Evolutionary conservation across 2,113 vertebrate species (phyloP), one percentile per base, ranked within the genome.

Genomic region (Edolisoma coerulescens): DNA sequence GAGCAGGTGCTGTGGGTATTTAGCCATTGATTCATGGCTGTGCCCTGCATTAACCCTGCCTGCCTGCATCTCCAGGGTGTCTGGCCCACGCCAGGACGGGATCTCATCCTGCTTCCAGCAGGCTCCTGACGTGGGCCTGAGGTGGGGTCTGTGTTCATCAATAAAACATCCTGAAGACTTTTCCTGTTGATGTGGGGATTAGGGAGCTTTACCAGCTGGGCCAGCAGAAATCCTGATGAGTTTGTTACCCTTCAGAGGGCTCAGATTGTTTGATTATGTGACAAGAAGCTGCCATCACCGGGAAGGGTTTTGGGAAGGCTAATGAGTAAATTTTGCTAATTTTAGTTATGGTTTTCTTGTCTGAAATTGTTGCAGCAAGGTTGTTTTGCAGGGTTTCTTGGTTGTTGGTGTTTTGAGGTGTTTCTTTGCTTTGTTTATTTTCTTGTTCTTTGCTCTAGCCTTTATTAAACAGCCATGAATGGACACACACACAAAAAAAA

Each of bases 141-240:
- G 27, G 30, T 60, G 35, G 74, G 56, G 71, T 35, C 23, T 52
- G 22, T 54, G 45, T 8, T 52, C 19, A 91, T 92, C 92, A 84
- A 76, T 95, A 75, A 89, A 49, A 82, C 30, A 44, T 90, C 70
- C 81, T 65, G 10, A 20, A 77, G 57, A 37, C 32, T 63, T 89
- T 96, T 85, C 70, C 57, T 61, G 54, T 75, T 94, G 69, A 49
- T 32, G 5, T 13, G 44, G 81, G 79, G 69, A 90, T 93, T 92
- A 81, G 76, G 60, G 70, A 94, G 71, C 94, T 97, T 97, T 68
- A 24, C 76, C 92, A 83, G 10, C n/a, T 28, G 73, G 90, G 45
- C 45, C 84, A 91, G 44, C 16, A 52, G 90, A 94, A 96, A 96
- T 92, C 42, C 59, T 93, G 85, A 95, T 91, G 78, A 91, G 45